These are phyloP conservation scores for Lophius americanus DNA, from an alignment of 2,797 vertebrate genomes.

Conservation along the genomic window DNA sequence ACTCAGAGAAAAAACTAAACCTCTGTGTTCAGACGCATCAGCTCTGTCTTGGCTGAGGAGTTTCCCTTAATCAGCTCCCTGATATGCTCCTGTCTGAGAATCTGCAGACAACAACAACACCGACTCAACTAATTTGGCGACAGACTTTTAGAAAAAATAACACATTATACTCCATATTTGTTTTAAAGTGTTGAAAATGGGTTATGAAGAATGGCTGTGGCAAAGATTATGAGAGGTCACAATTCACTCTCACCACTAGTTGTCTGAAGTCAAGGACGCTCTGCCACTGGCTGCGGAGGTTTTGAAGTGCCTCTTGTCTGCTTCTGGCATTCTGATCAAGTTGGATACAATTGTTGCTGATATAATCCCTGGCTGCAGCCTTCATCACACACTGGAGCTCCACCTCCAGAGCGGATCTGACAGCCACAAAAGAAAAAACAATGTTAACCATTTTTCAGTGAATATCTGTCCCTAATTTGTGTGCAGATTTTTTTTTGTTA, in stretches of 20 bases:
- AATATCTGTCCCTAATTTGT: too few species aligned
- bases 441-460: too few species aligned
- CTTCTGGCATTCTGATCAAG: slow-evolving; percentile 70
- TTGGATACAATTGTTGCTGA: slow-evolving; percentile 70
- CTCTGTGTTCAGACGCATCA: slow-evolving; percentile 74
- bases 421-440: background rate
- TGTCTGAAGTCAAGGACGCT: slow-evolving; percentile 81
- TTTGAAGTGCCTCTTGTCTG: slow-evolving; percentile 68
- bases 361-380: slow-evolving; percentile 68
- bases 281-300: slow-evolving; percentile 78
- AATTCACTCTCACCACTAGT: slow-evolving; percentile 74
- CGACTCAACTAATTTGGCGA: background rate
- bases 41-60: slow-evolving; percentile 76
- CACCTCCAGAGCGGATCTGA: slow-evolving; percentile 78
- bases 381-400: slow-evolving; percentile 79
- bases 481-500: too few species aligned
- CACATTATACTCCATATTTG: background rate
- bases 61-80: slow-evolving; percentile 83
- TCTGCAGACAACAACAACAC: slow-evolving; percentile 53
- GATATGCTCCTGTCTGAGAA: slow-evolving; percentile 83
- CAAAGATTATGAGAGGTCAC: background rate
- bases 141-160: slow-evolving; percentile 1
- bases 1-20: slow-evolving; percentile 53
- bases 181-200: background rate
- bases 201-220: background rate